Evolutionary conservation across 2,888 invertebrate species (phyloP), one percentile per base, ranked within the genome.

Genomic region (Eretmocerus hayati): DNA sequence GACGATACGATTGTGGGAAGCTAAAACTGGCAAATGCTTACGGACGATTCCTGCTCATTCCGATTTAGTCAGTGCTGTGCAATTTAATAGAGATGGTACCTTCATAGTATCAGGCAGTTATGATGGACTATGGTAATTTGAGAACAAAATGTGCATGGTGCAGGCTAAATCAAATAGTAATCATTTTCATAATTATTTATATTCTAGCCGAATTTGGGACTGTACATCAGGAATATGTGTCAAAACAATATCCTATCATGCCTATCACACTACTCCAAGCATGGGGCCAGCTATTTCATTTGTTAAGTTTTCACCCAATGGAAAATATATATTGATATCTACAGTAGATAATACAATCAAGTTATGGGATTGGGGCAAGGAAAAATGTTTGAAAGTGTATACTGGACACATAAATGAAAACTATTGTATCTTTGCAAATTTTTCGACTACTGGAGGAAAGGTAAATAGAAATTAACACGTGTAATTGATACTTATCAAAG

Each of bases 231-330:
- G 99, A 76, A 99, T 36, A 11, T 99, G 64, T 97, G 99, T 70
- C 96, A 99, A 69, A 97, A 99, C 68, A 99, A 99, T 75, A 15
- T 9, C 15, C 9, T 11, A 16, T 36, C 36, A 19, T 4, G 18
- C 36, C 11, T 4, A 15, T 36, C 36, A n/a, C n/a, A n/a, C n/a
- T n/a, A n/a, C n/a, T n/a, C n/a, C n/a, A n/a, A n/a, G n/a, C n/a
- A n/a, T n/a, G n/a, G n/a, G n/a, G n/a, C 97, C 97, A 9, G 99
- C 99, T 0, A 99, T 99, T 9, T 97, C 99, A 8, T 99, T 97
- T 75, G 99, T 97, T 0, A 99, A 99, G 73, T 99, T 99, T 75
- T 99, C 97, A 42, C 99, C 99, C 0, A 99, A 99, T 73, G 99
- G 99, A 62, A 99, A 99, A 75, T 99, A 99, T 67, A 97, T 99